A percentile compares a stretch with the other conserved stretches of the same genome.
These are phyloP conservation scores for Drosophila athabasca DNA, from an alignment of 1,140 invertebrate species.

Conservation along the genomic window DNA sequence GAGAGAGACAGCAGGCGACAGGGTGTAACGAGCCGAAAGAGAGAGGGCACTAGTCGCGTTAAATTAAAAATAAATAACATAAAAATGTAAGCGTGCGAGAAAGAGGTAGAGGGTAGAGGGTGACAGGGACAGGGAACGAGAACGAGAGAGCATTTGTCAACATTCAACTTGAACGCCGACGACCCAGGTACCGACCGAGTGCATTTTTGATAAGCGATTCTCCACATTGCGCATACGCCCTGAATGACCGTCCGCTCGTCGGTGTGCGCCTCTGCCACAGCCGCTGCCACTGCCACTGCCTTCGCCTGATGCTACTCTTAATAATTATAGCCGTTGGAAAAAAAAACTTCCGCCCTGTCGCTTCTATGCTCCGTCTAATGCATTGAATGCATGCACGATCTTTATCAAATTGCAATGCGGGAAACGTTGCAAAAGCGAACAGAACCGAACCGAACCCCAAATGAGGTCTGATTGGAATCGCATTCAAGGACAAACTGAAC, in stretches of 20 bases:
- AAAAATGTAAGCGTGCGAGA: conserved; percentile 5
- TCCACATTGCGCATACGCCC: conserved; percentile 74
- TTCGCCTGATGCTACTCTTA: conserved; percentile 32
- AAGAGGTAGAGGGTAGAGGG: conserved; percentile 24
- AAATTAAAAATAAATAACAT: conserved; percentile 74
- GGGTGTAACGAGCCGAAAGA: neutral
- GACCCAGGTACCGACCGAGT: conserved; percentile 42
- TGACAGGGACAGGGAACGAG: conserved; percentile 24
- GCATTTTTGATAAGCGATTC: conserved; percentile 69
- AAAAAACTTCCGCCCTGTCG: conserved; percentile 63
- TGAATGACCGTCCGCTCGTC: conserved; percentile 20
- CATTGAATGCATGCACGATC: conserved; percentile 49
- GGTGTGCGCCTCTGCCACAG: neutral
- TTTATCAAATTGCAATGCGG: conserved; percentile 80
- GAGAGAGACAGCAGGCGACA: conserved; percentile 2
- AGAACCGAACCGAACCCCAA: conserved; percentile 45
- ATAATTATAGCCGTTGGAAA: conserved; percentile 48
- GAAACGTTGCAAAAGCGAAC: conserved; percentile 43
- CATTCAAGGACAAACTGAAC: conserved; percentile 71
- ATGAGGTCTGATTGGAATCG: conserved; percentile 43
- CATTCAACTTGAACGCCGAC: conserved; percentile 79
- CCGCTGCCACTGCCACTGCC: conserved; percentile 15
- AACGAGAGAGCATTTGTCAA: conserved; percentile 37
- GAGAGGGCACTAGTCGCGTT: conserved; percentile 32
- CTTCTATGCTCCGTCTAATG: conserved; percentile 28